phyloP scores from a whole-genome alignment of 2,113 vertebrate genomes.

The Meriones unguiculatus region DNA sequence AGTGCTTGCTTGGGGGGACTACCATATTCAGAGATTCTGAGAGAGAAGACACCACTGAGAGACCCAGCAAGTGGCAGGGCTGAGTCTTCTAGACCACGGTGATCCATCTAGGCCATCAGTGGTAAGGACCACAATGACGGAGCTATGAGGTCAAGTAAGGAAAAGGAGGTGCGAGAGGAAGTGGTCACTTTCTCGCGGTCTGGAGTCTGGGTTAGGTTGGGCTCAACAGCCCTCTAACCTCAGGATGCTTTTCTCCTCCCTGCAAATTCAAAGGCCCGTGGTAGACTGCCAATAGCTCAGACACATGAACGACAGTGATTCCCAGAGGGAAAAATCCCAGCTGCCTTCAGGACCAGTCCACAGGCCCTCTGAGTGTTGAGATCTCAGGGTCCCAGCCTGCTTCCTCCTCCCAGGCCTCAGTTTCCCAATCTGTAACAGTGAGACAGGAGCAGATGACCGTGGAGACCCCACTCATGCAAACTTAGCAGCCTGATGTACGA shows the following conservation, averaged over 20 bases:
- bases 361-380: neutral
- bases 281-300: neutral
- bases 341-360: neutral
- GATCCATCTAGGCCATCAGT: neutral
- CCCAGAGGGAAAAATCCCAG: neutral
- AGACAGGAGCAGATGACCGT: neutral
- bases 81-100: neutral
- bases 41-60: neutral
- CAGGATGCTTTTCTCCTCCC: neutral
- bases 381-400: neutral
- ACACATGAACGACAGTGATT: neutral
- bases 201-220: neutral
- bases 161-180: neutral
- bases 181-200: neutral
- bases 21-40: neutral
- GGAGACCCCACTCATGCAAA: neutral
- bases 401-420: neutral
- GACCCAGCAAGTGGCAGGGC: neutral
- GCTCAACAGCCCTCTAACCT: neutral
- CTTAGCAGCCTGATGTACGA: neutral
- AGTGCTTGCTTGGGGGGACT: neutral
- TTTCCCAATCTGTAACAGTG: neutral
- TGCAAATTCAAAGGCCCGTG: neutral
- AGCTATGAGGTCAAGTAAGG: too few relatives aligned
- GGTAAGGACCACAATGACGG: neutral